Evolutionary conservation across 1,140 invertebrate species (phyloP).

Genomic region (Brachystomella parvula): DNA sequence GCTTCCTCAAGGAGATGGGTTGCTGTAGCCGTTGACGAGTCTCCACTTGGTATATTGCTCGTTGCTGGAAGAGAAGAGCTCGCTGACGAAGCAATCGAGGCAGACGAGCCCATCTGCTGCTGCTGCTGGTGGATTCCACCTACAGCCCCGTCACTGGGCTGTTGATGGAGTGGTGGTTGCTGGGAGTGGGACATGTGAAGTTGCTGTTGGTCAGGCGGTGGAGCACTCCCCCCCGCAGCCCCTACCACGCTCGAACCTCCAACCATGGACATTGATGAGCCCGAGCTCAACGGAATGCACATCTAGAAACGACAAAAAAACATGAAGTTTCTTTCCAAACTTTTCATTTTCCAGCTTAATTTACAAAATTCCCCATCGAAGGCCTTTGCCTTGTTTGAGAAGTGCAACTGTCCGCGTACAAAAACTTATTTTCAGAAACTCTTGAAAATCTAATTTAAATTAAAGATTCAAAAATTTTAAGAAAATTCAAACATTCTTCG

Average conservation of each 20-base stretch:
- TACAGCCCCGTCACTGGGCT: slow-evolving; percentile 4
- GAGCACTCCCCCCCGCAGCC: background rate
- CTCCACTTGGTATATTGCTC: slow-evolving; percentile 12
- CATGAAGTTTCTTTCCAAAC: too few species aligned
- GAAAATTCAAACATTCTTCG: too few species aligned
- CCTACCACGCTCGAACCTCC: background rate
- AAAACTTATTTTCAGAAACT: too few species aligned
- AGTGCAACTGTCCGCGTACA: too few species aligned
- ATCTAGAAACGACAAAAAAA: background rate
- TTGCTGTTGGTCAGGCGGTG: background rate
- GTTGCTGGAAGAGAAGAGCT: slow-evolving; percentile 11
- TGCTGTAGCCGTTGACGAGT: background rate
- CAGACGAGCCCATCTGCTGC: slow-evolving; percentile 8
- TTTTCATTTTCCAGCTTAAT: too few species aligned
- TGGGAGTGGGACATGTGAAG: background rate
- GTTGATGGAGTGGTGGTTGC: slow-evolving; percentile 17
- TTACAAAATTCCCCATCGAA: too few species aligned
- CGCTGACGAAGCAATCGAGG: background rate
- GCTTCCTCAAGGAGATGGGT: slow-evolving; percentile 5
- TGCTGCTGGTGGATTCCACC: slow-evolving; percentile 17
- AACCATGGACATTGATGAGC: background rate
- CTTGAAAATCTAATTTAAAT: too few species aligned
- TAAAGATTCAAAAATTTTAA: too few species aligned
- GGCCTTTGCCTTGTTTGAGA: too few species aligned
- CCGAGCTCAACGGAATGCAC: background rate